Percentiles rank a stretch among this genome's conserved stretches.
These are phyloP conservation scores for Ochlodes sylvanus DNA, from an alignment of 2,888 invertebrate genomes.

Conservation along the genomic window DNA sequence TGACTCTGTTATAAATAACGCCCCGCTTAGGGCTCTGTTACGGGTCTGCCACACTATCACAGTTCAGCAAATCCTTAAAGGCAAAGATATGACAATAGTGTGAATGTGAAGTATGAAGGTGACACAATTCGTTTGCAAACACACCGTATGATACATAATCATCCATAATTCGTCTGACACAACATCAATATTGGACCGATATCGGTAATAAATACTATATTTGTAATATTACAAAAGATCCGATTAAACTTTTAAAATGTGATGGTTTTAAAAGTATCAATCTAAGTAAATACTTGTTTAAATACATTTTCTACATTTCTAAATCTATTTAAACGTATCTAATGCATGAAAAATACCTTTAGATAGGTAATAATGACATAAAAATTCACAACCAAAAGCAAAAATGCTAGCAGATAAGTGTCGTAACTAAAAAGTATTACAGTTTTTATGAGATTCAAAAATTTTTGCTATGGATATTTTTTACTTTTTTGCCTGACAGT, in stretches of 20 bases:
- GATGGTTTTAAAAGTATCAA: no score
- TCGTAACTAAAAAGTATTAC: no score
- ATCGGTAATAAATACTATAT: not conserved
- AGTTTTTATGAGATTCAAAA: no score
- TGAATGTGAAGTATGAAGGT: not conserved
- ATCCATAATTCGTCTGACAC: not conserved
- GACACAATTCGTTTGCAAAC: not conserved
- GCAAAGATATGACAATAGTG: not conserved
- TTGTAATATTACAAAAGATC: no score
- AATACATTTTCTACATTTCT: no score
- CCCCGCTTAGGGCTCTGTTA: not conserved
- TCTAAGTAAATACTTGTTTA: no score
- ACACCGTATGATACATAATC: not conserved
- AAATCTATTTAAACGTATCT: no score
- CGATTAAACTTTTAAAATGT: no score
- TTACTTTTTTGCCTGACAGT: no score
- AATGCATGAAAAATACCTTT: not conserved
- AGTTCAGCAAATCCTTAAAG: not conserved
- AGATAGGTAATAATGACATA: not conserved
- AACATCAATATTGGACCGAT: not conserved
- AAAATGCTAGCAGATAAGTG: not conserved
- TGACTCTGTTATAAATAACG: not conserved
- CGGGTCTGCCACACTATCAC: slow-evolving; percentile 2
- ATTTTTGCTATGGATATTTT: no score
- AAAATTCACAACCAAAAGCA: slow-evolving; percentile 28